Evolutionary conservation across 2,888 invertebrate species (phyloP).

Genomic region (Pilophorus perplexus): DNA sequence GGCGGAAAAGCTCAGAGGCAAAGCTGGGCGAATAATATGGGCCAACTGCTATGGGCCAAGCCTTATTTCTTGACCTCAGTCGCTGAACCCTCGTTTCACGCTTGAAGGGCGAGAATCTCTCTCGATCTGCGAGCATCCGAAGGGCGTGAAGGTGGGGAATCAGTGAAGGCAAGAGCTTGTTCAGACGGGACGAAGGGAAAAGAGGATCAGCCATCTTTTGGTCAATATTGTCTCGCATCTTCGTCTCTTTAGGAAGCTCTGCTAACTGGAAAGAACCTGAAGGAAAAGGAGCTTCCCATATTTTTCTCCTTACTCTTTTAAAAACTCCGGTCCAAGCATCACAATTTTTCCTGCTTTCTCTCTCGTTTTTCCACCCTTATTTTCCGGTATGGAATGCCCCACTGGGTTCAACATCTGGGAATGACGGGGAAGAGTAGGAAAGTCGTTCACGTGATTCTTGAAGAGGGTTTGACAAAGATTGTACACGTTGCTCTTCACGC

Average conservation of each 20-base stretch:
- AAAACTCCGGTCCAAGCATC: neutral
- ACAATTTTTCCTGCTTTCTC: neutral
- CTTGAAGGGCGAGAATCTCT: constrained; percentile 3
- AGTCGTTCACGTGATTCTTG: neutral
- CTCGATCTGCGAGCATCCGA: neutral
- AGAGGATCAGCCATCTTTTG: constrained; percentile 5
- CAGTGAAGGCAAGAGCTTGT: neutral
- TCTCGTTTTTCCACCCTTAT: neutral
- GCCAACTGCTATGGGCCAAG: neutral
- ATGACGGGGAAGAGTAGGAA: neutral
- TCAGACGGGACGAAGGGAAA: neutral
- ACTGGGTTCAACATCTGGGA: neutral
- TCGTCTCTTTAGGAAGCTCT: neutral
- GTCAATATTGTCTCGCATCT: constrained; percentile 12
- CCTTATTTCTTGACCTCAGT: constrained; percentile 23
- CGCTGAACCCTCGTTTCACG: constrained; percentile 24
- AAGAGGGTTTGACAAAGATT: constrained; percentile 6
- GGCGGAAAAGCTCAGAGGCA: neutral
- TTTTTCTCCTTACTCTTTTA: neutral
- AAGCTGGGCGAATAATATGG: neutral
- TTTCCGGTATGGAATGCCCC: constrained; percentile 6
- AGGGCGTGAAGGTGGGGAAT: neutral
- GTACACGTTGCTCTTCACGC: neutral
- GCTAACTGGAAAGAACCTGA: neutral
- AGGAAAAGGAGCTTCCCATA: neutral